These are phyloP conservation scores for Helostoma temminkii DNA, from an alignment of 2,797 vertebrate genomes.

Conservation along the genomic window DNA sequence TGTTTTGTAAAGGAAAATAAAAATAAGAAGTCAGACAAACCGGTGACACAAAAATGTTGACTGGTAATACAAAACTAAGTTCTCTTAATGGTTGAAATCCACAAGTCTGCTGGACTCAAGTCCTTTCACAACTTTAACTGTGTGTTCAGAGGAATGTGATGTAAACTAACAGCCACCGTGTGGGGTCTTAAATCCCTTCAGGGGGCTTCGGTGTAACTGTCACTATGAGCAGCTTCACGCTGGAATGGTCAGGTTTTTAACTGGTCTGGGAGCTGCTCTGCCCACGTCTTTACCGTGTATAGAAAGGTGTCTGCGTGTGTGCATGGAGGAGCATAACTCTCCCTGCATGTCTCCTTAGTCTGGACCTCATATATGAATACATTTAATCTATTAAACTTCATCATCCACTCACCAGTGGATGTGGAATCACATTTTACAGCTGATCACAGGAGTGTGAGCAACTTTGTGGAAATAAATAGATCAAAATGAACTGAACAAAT, in stretches of 20 bases:
- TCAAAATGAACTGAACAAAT: neutral
- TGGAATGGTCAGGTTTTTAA: conserved; percentile 46
- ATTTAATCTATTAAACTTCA: too few species aligned
- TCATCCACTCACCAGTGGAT: too few species aligned
- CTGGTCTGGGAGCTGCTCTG: conserved; percentile 24
- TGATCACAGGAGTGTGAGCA: neutral
- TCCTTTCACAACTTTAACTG: conserved; percentile 7
- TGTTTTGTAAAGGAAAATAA: too few species aligned
- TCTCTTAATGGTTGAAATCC: too few species aligned
- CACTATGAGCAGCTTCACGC: conserved; percentile 25
- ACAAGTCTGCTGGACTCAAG: too few species aligned
- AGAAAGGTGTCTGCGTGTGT: neutral
- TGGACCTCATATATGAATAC: too few species aligned
- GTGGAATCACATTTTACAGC: neutral
- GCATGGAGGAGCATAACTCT: too few species aligned
- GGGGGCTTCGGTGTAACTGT: conserved; percentile 18
- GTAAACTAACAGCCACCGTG: conserved; percentile 28
- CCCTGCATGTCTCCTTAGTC: too few species aligned
- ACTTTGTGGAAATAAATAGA: neutral
- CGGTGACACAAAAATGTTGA: too few species aligned
- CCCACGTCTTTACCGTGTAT: neutral
- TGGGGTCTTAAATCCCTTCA: conserved; percentile 52
- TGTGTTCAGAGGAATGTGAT: conserved; percentile 35
- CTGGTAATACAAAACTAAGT: too few species aligned
- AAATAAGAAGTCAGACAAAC: too few species aligned